phyloP scores from a whole-genome alignment of 2,113 vertebrate genomes.

The Isichthys henryi region DNA sequence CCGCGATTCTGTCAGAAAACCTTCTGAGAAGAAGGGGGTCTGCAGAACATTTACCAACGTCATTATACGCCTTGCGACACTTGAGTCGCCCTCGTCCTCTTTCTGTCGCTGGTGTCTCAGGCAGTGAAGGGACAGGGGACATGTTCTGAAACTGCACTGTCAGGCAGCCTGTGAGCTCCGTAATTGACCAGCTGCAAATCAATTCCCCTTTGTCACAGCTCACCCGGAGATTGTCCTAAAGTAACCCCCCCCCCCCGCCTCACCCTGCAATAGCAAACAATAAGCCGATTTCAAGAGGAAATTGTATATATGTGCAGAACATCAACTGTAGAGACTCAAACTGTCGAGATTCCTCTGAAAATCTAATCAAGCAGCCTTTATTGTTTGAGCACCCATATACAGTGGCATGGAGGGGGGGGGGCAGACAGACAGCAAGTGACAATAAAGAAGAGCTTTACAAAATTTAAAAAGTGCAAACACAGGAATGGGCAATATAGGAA shows the following conservation, averaged over 20 bases:
- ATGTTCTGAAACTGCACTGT: background rate
- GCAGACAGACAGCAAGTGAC: background rate
- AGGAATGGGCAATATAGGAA: background rate
- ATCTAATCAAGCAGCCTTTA: background rate
- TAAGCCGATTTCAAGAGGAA: background rate
- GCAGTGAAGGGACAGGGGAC: background rate
- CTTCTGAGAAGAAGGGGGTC: background rate
- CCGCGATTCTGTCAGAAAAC: background rate
- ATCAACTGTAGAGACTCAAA: background rate
- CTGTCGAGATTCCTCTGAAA: background rate
- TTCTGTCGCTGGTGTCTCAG: background rate
- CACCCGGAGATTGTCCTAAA: background rate
- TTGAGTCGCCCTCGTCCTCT: background rate
- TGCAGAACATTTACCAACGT: background rate
- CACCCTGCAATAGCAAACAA: background rate
- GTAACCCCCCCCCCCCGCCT: background rate
- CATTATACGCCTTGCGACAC: background rate
- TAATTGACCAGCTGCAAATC: slow-evolving; percentile 7
- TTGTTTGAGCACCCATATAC: background rate
- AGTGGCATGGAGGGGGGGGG: background rate
- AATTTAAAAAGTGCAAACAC: background rate
- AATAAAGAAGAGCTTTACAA: background rate
- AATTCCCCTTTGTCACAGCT: background rate
- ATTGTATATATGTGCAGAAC: background rate
- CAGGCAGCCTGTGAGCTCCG: background rate